Evolutionary conservation across 2,888 invertebrate species (phyloP), one percentile per base, ranked within the genome.

Genomic region (Parascotia fuliginaria): DNA sequence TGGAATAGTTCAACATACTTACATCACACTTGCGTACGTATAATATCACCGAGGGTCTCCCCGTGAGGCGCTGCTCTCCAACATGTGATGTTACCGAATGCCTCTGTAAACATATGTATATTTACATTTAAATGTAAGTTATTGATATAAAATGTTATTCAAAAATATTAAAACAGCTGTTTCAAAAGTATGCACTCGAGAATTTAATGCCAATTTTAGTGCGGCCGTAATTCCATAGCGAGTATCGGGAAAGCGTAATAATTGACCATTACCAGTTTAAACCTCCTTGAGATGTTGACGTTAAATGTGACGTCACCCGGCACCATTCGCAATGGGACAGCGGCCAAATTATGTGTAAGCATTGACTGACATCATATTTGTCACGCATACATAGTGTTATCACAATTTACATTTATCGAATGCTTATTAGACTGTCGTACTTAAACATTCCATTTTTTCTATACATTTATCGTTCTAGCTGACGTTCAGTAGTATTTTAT

Each of bases 391-490:
- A 66, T 72, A 65, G 50, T 67, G 55, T 66, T 77, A 73, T 73
- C 75, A 77, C 73, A 59, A 69, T 76, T 74, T 52, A 65, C 63
- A 68, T 65, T 67, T 63, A 82, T 79, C 77, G 75, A 78, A 81
- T 67, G 88, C 87, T 87, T 89, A 69, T 77, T 87, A 89, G 86
- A 89, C 86, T 89, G 83, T 85, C 75, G 89, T 91, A 90, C 88
- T 89, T 90, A 88, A 87, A 89, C 90, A 91, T 90, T 91, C 90
- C 91, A 90, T 86, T 83, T 81, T 81, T 83, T 82, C 81, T 81
- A 81, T 81, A 79, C 78, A 81, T 82, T 80, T 81, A 79, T 83
- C 76, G 73, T 76, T 74, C 73, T 79, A 81, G 79, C 75, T 66
- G 73, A 78, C 57, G 60, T 80, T 78, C 77, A 72, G 81, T 81